These are phyloP conservation scores for Coelopa frigida DNA, from an alignment of 1,140 invertebrate species.

Conservation along the genomic window DNA sequence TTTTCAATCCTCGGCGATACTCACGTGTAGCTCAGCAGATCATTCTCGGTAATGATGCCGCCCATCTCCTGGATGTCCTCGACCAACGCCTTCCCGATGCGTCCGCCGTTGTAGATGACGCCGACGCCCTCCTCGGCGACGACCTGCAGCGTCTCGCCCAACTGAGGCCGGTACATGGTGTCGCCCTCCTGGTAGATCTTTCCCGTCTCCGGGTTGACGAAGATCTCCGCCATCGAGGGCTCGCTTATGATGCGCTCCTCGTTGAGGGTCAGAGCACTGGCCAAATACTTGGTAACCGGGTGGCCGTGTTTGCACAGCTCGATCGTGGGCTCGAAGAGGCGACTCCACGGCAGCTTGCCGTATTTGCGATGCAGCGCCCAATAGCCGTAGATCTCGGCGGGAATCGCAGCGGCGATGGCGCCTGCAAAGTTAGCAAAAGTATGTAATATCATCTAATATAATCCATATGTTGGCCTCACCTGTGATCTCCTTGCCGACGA, in stretches of 20 bases:
- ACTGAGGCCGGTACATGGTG: conserved; percentile 56
- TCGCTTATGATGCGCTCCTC: conserved; percentile 54
- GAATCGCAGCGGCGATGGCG: conserved; percentile 75
- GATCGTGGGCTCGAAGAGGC: conserved; percentile 72
- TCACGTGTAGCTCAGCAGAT: conserved; percentile 59
- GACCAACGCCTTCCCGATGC: conserved; percentile 56
- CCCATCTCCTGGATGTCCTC: conserved; percentile 61
- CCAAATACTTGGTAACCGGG: conserved; percentile 64
- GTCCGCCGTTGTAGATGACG: conserved; percentile 61
- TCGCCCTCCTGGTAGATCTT: conserved; percentile 60
- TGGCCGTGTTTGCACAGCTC: conserved; percentile 65
- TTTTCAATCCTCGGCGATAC: not conserved
- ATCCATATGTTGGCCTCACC: conserved; percentile 25
- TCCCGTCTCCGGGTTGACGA: conserved; percentile 58
- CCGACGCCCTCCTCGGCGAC: conserved; percentile 60
- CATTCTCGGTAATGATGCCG: conserved; percentile 70
- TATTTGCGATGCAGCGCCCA: conserved; percentile 70
- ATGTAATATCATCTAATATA: not conserved
- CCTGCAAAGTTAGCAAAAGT: too few species aligned
- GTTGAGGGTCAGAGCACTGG: conserved; percentile 50
- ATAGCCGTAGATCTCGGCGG: conserved; percentile 85
- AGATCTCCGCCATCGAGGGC: conserved; percentile 56
- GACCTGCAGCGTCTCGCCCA: conserved; percentile 66
- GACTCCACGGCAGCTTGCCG: conserved; percentile 70
- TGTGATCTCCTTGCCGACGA: conserved; percentile 45